Evolutionary conservation across 2,888 invertebrate genomes (phyloP).

Genomic region (Atrina japonica): DNA sequence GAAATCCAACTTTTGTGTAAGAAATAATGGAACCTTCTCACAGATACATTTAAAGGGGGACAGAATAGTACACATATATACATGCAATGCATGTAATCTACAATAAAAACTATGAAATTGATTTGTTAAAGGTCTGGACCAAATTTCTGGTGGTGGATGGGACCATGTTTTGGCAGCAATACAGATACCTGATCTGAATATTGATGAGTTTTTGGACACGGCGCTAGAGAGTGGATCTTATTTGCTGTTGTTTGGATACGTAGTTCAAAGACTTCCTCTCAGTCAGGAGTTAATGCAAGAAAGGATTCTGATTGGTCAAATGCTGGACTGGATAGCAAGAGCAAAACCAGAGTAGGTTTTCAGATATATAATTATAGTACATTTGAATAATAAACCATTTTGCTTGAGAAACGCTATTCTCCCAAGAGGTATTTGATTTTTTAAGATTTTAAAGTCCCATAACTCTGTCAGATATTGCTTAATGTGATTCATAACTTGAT

Average conservation of each 20-base stretch:
- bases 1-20: too few relatives aligned
- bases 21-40: too few relatives aligned
- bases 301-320: slow-evolving; percentile 60
- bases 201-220: slow-evolving; percentile 69
- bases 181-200: slow-evolving; percentile 75
- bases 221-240: slow-evolving; percentile 71
- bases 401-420: too few relatives aligned
- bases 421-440: too few relatives aligned
- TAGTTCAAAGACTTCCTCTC: slow-evolving; percentile 72
- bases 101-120: too few relatives aligned
- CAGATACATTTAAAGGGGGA: too few relatives aligned
- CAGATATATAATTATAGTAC: neutral
- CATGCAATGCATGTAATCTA: too few relatives aligned
- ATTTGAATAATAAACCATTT: neutral
- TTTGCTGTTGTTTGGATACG: slow-evolving; percentile 72
- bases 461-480: too few relatives aligned
- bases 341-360: slow-evolving; percentile 71
- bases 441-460: too few relatives aligned
- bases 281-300: slow-evolving; percentile 70
- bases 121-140: slow-evolving; percentile 43
- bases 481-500: too few relatives aligned
- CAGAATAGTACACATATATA: too few relatives aligned
- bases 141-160: slow-evolving; percentile 64
- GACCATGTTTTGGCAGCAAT: slow-evolving; percentile 68
- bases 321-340: slow-evolving; percentile 72